Conservation (phyloP, 1,140 invertebrate genomes). For the Sarcophaga bullata region DNA sequence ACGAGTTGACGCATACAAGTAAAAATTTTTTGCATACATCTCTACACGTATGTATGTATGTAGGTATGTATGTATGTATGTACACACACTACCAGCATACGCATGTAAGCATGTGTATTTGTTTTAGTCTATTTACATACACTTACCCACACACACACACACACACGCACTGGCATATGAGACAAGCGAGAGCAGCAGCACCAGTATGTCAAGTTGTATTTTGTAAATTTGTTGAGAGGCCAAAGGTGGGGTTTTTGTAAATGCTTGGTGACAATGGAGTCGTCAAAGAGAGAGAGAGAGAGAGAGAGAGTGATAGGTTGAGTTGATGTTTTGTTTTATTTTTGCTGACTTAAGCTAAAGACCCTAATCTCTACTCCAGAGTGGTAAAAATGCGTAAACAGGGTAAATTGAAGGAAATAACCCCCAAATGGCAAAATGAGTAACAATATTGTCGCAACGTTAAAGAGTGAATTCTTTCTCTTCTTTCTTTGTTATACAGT, state of each 20-base stretch:
- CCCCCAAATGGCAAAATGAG: slow-evolving; percentile 23
- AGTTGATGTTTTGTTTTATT: not conserved
- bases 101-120: not conserved
- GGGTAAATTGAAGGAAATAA: not conserved
- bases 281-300: too few relatives aligned
- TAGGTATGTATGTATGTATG: slow-evolving; percentile 15
- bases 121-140: not conserved
- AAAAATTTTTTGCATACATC: not conserved
- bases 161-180: not conserved
- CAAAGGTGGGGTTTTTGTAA: too few relatives aligned
- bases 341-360: slow-evolving; percentile 15
- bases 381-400: slow-evolving; percentile 8
- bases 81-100: not conserved
- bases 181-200: not conserved
- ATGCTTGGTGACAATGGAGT: too few relatives aligned
- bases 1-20: slow-evolving; percentile 24
- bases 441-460: not conserved
- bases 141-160: not conserved
- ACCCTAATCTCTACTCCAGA: slow-evolving; percentile 5
- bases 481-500: too few relatives aligned
- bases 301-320: not conserved
- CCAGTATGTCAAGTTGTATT: slow-evolving; percentile 24
- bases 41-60: slow-evolving; percentile 9
- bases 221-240: not conserved
- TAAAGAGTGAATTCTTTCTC: too few relatives aligned